phyloP scores from a whole-genome alignment of 2,888 invertebrate genomes.

The Caenorhabditis macrosperma region DNA sequence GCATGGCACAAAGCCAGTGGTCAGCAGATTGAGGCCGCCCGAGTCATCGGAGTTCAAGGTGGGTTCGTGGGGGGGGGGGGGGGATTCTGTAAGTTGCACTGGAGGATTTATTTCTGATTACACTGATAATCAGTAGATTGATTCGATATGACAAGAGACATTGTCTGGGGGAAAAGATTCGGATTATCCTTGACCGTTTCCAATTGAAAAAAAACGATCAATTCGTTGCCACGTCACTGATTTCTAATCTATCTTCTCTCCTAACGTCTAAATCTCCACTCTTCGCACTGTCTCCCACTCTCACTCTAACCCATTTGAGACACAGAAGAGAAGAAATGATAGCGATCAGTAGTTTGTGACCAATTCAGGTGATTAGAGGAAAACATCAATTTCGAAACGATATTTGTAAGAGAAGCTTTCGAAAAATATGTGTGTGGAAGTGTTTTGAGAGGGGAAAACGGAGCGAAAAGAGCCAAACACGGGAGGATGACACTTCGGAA shows the following conservation, averaged over 20 bases:
- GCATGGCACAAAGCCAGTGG: slow-evolving; percentile 46
- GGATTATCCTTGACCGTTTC: no score
- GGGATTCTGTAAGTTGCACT: no score
- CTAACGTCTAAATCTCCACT: neutral
- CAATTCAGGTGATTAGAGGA: no score
- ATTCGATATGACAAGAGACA: no score
- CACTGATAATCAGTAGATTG: no score
- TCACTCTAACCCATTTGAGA: neutral
- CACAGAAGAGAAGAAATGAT: neutral
- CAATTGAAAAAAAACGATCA: no score
- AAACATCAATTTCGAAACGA: no score
- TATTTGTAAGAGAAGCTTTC: no score
- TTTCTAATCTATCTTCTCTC: slow-evolving; percentile 9
- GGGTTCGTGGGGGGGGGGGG: neutral
- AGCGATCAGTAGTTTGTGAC: neutral
- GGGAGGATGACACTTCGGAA: slow-evolving; percentile 1
- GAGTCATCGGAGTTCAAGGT: slow-evolving; percentile 50
- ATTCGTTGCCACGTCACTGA: slow-evolving; percentile 24
- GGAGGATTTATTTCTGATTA: no score
- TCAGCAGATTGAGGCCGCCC: slow-evolving; percentile 46
- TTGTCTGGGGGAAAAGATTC: no score
- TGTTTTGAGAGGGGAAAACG: slow-evolving; percentile 3
- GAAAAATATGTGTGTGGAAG: neutral
- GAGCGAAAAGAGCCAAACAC: neutral
- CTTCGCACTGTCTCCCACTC: neutral